Percentiles rank a stretch among this genome's conserved stretches.
phyloP scores from a whole-genome alignment of 2,888 invertebrate species.

The Nysson spinosus region DNA sequence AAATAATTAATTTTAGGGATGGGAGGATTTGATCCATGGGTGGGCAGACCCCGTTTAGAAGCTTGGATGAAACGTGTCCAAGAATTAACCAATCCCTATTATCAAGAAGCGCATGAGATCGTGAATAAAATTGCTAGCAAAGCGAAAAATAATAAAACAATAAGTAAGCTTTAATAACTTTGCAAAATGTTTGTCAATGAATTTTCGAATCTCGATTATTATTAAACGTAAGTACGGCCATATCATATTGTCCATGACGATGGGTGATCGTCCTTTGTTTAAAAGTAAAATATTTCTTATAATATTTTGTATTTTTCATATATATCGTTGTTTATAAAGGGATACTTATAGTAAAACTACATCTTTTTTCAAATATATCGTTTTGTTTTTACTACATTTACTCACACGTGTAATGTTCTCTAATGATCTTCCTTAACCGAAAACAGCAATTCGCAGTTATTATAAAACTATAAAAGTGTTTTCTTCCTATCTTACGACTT shows the following conservation, averaged over 20 bases:
- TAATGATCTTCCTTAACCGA: too few relatives aligned
- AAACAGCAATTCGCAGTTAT: too few relatives aligned
- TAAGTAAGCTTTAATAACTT: slow-evolving; percentile 28
- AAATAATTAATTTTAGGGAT: slow-evolving; percentile 79
- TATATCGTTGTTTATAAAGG: not conserved
- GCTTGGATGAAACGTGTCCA: slow-evolving; percentile 84
- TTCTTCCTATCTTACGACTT: too few relatives aligned
- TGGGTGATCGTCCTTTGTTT: too few relatives aligned
- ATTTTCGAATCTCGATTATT: not conserved
- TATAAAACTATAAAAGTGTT: too few relatives aligned
- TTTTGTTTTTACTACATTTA: not conserved
- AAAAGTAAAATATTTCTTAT: too few relatives aligned
- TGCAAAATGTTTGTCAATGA: not conserved
- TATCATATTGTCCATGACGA: too few relatives aligned
- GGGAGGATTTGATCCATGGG: slow-evolving; percentile 83
- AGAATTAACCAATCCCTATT: slow-evolving; percentile 81
- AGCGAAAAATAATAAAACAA: slow-evolving; percentile 8
- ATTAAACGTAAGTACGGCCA: slow-evolving; percentile 1
- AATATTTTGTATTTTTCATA: not conserved
- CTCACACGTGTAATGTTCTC: not conserved
- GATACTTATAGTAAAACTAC: not conserved
- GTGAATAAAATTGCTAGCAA: slow-evolving; percentile 79
- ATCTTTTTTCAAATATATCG: not conserved
- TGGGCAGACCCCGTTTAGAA: slow-evolving; percentile 81
- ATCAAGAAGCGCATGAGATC: slow-evolving; percentile 82